Evolutionary conservation across 2,113 vertebrate genomes (phyloP).

Genomic region (Semnornis frantzii): DNA sequence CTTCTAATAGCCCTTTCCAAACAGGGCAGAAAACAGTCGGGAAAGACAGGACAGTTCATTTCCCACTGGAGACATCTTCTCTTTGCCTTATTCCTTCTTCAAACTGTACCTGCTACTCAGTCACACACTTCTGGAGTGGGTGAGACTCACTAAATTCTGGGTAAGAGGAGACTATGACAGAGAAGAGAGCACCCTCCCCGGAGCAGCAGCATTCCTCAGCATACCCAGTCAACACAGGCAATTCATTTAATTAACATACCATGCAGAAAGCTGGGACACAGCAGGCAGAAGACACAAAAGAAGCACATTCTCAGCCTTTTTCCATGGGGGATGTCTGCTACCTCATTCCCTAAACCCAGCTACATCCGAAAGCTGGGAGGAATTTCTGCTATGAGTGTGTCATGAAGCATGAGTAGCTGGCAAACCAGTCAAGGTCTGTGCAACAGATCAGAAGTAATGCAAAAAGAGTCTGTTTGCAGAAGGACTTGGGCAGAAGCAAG

Average conservation of each 20-base stretch:
- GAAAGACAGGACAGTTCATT: neutral
- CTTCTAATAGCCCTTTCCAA: neutral
- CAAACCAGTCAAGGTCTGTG: neutral
- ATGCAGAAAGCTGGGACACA: neutral
- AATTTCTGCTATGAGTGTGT: neutral
- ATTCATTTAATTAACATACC: neutral
- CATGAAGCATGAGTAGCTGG: neutral
- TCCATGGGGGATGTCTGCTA: neutral
- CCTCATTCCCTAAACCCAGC: neutral
- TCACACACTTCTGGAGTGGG: neutral
- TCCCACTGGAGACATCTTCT: accelerated
- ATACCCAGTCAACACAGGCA: neutral
- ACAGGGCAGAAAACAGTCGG: neutral
- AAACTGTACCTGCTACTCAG: accelerated
- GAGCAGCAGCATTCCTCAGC: neutral
- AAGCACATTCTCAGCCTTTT: neutral
- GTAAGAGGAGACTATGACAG: accelerated
- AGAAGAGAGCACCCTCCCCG: neutral
- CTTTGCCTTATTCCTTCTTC: neutral
- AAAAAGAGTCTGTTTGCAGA: neutral
- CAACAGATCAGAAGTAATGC: neutral
- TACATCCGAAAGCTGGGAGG: neutral
- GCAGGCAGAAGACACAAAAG: neutral
- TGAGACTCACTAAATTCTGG: neutral
- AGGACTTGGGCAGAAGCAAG: neutral